These are phyloP conservation scores for Montifringilla adamsi DNA, from an alignment of 2,113 vertebrate genomes.

Conservation along the genomic window DNA sequence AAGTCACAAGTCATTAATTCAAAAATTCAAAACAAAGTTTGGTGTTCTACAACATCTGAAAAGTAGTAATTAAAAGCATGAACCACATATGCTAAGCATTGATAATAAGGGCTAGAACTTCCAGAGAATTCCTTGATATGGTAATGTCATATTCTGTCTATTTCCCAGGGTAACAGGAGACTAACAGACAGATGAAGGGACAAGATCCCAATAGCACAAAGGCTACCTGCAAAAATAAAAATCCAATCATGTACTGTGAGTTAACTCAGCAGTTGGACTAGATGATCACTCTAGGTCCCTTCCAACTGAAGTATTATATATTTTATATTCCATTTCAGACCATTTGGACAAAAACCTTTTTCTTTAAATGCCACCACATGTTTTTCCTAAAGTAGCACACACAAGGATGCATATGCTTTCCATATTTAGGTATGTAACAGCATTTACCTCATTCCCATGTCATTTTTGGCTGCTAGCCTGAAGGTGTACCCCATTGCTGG, in stretches of 20 bases:
- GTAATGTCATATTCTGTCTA: background rate
- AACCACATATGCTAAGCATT: background rate
- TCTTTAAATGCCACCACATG: background rate
- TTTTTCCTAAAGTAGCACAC: background rate
- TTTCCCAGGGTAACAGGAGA: background rate
- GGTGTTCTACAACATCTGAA: background rate
- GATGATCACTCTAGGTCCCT: background rate
- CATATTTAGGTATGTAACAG: background rate
- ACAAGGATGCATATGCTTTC: background rate
- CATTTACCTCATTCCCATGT: conserved; percentile 89
- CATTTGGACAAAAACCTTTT: background rate
- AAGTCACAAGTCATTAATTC: background rate
- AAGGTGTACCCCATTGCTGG: conserved; percentile 95
- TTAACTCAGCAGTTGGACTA: background rate
- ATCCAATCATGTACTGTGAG: background rate
- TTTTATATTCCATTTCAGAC: background rate
- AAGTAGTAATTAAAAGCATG: background rate
- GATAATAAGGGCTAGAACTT: background rate
- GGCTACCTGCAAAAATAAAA: background rate
- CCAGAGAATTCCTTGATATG: background rate
- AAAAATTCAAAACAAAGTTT: background rate
- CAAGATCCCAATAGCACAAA: background rate
- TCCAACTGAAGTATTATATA: background rate
- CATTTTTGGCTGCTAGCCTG: conserved; percentile 94
- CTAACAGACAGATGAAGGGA: background rate